Percentiles rank a stretch among this genome's conserved stretches.
phyloP scores from a whole-genome alignment of 2,888 invertebrate genomes.

The Rhagophthalmus giganteus region DNA sequence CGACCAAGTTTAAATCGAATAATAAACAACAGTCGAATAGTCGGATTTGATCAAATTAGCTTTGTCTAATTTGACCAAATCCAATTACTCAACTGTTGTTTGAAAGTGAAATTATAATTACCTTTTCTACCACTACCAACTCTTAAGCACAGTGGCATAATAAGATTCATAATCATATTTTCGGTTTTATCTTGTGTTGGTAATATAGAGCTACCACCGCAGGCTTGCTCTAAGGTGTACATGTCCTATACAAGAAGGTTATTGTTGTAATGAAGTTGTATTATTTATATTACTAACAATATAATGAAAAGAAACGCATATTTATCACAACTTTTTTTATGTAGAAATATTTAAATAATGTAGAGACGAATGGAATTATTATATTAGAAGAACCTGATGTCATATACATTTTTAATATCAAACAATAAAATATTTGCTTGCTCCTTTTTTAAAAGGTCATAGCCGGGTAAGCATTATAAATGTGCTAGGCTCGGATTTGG shows the following conservation, averaged over 20 bases:
- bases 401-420: too few relatives aligned
- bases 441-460: too few relatives aligned
- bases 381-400: too few relatives aligned
- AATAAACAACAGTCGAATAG: background rate
- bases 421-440: background rate
- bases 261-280: too few relatives aligned
- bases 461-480: too few relatives aligned
- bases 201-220: conserved; percentile 88
- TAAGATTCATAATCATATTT: conserved; percentile 92
- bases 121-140: conserved; percentile 95
- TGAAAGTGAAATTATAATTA: conserved; percentile 53
- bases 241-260: conserved; percentile 63
- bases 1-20: background rate
- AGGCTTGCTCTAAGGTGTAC: conserved; percentile 91
- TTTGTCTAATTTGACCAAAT: too few relatives aligned
- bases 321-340: background rate
- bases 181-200: conserved; percentile 91
- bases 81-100: too few relatives aligned
- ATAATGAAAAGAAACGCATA: too few relatives aligned
- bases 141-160: conserved; percentile 93
- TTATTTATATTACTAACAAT: too few relatives aligned
- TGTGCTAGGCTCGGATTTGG: too few relatives aligned
- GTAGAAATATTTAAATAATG: background rate
- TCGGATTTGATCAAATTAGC: too few relatives aligned
- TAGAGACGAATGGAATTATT: too few relatives aligned